phyloP scores from a whole-genome alignment of 2,113 vertebrate species.

The Salminus brasiliensis region DNA sequence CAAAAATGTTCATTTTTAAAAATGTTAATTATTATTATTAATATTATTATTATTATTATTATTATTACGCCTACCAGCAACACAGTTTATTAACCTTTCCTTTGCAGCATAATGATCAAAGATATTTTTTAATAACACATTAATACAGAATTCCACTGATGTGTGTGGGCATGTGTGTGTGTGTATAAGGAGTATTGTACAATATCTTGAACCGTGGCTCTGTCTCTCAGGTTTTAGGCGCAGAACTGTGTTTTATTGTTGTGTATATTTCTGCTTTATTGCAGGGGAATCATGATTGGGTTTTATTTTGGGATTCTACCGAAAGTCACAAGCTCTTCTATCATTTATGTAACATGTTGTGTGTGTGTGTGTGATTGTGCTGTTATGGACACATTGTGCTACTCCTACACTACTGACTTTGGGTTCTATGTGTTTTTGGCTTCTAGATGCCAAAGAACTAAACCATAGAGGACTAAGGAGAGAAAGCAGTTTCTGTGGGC shows the following conservation, averaged over 20 bases:
- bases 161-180: no score
- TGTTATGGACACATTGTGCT: not conserved
- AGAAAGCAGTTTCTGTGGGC: not conserved
- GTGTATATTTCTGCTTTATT: not conserved
- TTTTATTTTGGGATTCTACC: not conserved
- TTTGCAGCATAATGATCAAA: not conserved
- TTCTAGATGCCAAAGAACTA: not conserved
- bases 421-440: not conserved
- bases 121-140: no score
- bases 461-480: not conserved
- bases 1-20: no score
- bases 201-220: no score
- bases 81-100: no score
- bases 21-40: no score
- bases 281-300: not conserved
- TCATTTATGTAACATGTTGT: not conserved
- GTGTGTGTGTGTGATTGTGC: not conserved
- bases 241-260: not conserved
- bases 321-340: not conserved
- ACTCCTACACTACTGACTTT: not conserved
- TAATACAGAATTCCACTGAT: no score
- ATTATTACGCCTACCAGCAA: no score
- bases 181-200: no score
- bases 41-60: no score
- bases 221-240: no score